Conservation (phyloP, 2,888 invertebrate genomes). For the Catocala nupta region DNA sequence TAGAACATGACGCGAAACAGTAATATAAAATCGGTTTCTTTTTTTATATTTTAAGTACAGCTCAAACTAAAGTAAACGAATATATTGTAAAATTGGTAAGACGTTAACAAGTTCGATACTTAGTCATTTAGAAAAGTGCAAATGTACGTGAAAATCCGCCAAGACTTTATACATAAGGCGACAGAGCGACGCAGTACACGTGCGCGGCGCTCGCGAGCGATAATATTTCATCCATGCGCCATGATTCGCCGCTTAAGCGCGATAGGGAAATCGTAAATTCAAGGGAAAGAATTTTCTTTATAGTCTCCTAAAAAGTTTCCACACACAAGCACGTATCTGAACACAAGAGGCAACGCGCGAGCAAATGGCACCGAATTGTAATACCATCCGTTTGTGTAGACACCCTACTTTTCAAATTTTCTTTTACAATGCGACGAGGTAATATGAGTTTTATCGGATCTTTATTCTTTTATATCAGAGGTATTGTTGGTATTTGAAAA, state of each 20-base stretch:
- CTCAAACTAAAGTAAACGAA: background rate
- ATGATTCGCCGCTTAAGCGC: conserved; percentile 82
- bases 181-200: conserved; percentile 56
- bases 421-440: conserved; percentile 75
- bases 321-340: conserved; percentile 75
- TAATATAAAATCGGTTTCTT: no score
- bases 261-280: conserved; percentile 84
- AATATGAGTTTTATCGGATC: conserved; percentile 79
- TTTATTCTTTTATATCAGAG: conserved; percentile 76
- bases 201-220: conserved; percentile 67
- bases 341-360: conserved; percentile 69
- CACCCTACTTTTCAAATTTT: conserved; percentile 77
- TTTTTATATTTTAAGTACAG: no score
- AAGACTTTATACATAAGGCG: conserved; percentile 55
- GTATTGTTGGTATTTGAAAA: conserved; percentile 67
- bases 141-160: conserved; percentile 54
- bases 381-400: conserved; percentile 76
- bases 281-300: conserved; percentile 80
- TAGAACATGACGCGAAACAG: no score
- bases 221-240: conserved; percentile 79
- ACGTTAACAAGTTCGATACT: background rate
- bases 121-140: conserved; percentile 36
- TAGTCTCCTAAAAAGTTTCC: conserved; percentile 78
- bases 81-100: background rate
- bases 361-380: conserved; percentile 78